Percentiles rank a stretch among this genome's conserved stretches.
Evolutionary conservation across 2,113 vertebrate species (phyloP).

Genomic region (Prolemur simus): DNA sequence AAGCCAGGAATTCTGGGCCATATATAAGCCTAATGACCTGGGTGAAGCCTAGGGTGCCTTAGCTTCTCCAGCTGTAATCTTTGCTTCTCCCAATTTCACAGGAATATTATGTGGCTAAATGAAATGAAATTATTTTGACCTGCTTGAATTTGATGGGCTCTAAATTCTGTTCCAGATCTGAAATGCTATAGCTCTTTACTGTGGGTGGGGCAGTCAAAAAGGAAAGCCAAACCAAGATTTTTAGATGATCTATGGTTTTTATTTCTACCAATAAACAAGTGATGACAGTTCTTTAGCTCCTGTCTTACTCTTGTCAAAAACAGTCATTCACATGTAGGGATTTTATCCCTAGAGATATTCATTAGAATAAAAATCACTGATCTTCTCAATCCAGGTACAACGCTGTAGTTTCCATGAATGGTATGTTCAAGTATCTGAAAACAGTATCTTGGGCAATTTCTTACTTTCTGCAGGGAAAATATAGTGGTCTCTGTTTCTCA

Average conservation of each 20-base stretch:
- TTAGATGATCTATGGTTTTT: neutral
- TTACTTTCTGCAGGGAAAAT: neutral
- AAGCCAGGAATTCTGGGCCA: neutral
- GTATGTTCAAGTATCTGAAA: neutral
- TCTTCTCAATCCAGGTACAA: neutral
- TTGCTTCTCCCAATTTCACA: neutral
- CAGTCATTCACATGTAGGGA: neutral
- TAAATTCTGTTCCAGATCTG: neutral
- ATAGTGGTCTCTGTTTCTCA: neutral
- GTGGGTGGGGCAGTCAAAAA: neutral
- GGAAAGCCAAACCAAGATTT: neutral
- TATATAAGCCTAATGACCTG: neutral
- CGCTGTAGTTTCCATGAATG: neutral
- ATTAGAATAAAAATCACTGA: neutral
- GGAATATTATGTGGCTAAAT: neutral
- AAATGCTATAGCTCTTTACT: slow-evolving; percentile 32
- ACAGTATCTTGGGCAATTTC: neutral
- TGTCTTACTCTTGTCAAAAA: neutral
- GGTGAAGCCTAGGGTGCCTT: neutral
- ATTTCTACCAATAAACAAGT: neutral
- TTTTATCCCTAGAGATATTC: neutral
- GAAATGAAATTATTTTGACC: neutral
- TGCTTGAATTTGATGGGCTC: neutral
- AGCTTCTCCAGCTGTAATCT: neutral
- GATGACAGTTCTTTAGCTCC: neutral